A percentile compares a stretch with the other conserved stretches of the same genome.
These are phyloP conservation scores for Carabus problematicus DNA, from an alignment of 2,888 invertebrate genomes.

Conservation along the genomic window DNA sequence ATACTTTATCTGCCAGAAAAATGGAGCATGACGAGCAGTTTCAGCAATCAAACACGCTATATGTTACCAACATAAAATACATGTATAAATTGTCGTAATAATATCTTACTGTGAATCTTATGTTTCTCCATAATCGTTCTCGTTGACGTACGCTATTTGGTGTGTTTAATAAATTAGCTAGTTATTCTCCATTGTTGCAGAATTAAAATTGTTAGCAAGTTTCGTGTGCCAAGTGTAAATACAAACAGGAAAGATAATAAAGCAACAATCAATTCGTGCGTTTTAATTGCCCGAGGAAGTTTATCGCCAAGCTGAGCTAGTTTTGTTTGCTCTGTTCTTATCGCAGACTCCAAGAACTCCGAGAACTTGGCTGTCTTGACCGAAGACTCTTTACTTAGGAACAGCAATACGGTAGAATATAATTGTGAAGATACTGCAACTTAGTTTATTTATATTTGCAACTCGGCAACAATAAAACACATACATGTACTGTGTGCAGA, in stretches of 20 bases:
- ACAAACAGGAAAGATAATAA: constrained; percentile 6
- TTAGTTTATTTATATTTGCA: no score
- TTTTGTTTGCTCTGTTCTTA: constrained; percentile 22
- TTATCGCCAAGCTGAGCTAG: constrained; percentile 3
- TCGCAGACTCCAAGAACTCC: constrained; percentile 2
- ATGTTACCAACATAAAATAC: background rate
- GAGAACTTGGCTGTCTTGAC: constrained; percentile 11
- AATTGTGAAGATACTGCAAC: no score
- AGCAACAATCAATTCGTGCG: constrained; percentile 16
- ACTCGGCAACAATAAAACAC: no score
- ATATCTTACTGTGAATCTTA: no score
- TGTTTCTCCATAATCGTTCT: no score
- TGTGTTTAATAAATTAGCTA: no score
- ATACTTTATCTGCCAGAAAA: background rate
- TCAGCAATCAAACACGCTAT: background rate
- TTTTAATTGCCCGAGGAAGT: constrained; percentile 19
- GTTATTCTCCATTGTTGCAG: no score
- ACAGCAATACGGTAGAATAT: no score
- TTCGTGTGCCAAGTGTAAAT: no score
- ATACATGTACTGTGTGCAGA: no score
- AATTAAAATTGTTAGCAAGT: no score
- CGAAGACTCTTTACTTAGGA: constrained; percentile 6
- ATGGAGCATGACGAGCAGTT: background rate
- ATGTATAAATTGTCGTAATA: background rate
- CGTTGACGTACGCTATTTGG: no score